Evolutionary conservation across 2,113 vertebrate genomes (phyloP), one percentile per base, ranked within the genome.

Genomic region (Engystomops pustulosus): DNA sequence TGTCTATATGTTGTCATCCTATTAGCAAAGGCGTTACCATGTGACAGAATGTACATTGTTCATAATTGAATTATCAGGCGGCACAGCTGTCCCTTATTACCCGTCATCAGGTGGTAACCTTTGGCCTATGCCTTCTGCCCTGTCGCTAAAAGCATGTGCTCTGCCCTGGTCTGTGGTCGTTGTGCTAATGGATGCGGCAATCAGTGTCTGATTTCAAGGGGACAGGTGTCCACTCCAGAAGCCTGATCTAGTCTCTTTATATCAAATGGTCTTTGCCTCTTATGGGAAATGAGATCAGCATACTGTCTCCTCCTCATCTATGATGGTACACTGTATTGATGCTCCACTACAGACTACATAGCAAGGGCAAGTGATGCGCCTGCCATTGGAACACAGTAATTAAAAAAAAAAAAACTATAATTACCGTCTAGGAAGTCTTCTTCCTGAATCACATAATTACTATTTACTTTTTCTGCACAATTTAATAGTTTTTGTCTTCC

Each of bases 51-150:
- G 51, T 58, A 3, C 51, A 60, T 34, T 58, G 36, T 60, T 41
- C 5, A 41, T 58, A 77, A 47, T 69, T 15, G 7, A 60, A 44
- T 77, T 11, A 23, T 32, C 32, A 67, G n/a, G 20, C 3, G 27
- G 58, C 58, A 11, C 71, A 76, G 81, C 30, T 68, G 55, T 5
- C 15, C 44, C 12, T 51, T 68, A 77, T 76, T 47, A 49, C 27
- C 6, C 14, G 25, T 11, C 62, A 74, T 62, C 60, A 68, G 38
- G 20, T 84, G 81, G 71, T 84, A 47, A 84, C 71, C 81, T 84
- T 75, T 84, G 71, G 15, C 81, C 81, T 67, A 12, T 49, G 25
- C 10, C 23, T 60, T 76, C 65, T 65, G 17, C 12, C 58, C 53
- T 84, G 49, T 74, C 45, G 70, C 70, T 84, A 67, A 76, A 62